Percentiles rank a stretch among this genome's conserved stretches.
phyloP scores from a whole-genome alignment of 2,888 invertebrate genomes.

The Oligia latruncula region DNA sequence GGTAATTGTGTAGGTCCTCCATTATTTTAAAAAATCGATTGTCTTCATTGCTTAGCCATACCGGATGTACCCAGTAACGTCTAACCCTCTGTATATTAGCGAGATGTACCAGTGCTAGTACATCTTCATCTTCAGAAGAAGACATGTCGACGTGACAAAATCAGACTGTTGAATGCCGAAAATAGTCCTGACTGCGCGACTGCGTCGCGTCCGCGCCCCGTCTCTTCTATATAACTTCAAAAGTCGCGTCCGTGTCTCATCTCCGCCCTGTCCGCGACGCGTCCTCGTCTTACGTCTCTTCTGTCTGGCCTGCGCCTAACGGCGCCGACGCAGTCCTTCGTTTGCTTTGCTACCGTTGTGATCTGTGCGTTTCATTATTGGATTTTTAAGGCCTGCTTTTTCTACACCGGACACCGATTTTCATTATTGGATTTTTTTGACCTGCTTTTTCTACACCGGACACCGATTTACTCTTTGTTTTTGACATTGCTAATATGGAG shows the following conservation, averaged over 20 bases:
- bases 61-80: conserved; percentile 25
- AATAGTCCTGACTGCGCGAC: no score
- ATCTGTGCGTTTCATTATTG: conserved; percentile 5
- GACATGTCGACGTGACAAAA: not conserved
- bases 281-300: conserved; percentile 1
- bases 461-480: no score
- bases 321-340: not conserved
- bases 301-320: not conserved
- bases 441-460: no score
- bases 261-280: not conserved
- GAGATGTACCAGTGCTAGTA: not conserved
- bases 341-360: conserved; percentile 7
- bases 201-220: no score
- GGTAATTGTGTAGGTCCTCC: conserved; percentile 6
- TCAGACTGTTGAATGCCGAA: no score
- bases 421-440: no score
- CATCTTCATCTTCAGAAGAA: conserved; percentile 12
- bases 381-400: conserved; percentile 14
- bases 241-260: no score
- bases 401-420: not conserved
- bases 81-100: conserved; percentile 15
- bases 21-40: conserved; percentile 13
- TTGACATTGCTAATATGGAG: no score
- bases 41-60: conserved; percentile 5
- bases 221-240: no score